Percentiles rank a stretch among this genome's conserved stretches.
These are phyloP conservation scores for Agrenia bidenticulata DNA, from an alignment of 2,888 invertebrate genomes.

Conservation along the genomic window DNA sequence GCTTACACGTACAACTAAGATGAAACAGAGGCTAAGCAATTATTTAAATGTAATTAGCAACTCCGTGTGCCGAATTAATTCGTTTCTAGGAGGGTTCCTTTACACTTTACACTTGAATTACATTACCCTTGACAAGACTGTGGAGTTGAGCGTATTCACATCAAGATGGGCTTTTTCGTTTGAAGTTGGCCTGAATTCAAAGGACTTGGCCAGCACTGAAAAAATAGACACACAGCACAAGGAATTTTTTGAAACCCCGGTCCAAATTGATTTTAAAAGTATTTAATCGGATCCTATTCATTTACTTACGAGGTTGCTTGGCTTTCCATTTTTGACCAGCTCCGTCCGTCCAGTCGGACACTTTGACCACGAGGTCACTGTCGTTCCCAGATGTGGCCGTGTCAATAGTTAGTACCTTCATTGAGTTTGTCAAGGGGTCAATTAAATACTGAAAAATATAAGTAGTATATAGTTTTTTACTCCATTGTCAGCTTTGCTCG, in stretches of 20 bases:
- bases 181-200: conserved; percentile 31
- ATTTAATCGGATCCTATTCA: too few species aligned
- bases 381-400: not conserved
- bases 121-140: conserved; percentile 22
- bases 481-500: conserved; percentile 24
- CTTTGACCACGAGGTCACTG: conserved; percentile 5
- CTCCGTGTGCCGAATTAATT: conserved; percentile 10
- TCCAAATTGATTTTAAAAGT: too few species aligned
- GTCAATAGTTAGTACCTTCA: conserved; percentile 19
- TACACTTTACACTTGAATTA: not conserved
- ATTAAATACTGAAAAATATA: not conserved
- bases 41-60: conserved; percentile 28
- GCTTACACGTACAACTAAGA: too few species aligned
- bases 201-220: conserved; percentile 24
- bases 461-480: conserved; percentile 14
- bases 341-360: conserved; percentile 14
- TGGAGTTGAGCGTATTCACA: conserved; percentile 11
- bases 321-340: conserved; percentile 32
- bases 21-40: conserved; percentile 15
- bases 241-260: too few species aligned
- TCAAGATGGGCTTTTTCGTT: conserved; percentile 9
- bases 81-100: not conserved
- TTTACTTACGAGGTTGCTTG: conserved; percentile 23
- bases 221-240: not conserved
- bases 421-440: too few species aligned